Conservation (phyloP, 2,797 vertebrate species). For the Dryobates pubescens region DNA sequence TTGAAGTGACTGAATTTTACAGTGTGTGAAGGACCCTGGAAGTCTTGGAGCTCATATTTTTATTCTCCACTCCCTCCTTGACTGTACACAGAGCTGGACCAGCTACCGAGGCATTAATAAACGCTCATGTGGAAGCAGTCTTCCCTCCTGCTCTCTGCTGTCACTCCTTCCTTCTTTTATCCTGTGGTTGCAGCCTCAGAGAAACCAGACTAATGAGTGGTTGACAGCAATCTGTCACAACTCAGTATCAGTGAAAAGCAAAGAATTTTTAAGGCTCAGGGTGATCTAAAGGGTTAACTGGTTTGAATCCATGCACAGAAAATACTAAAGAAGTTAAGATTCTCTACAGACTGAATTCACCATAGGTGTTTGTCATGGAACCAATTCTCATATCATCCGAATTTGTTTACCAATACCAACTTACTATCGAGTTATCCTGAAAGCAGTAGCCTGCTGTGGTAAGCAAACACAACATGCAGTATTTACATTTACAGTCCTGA, state of each 20-base stretch:
- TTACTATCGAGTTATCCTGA: neutral
- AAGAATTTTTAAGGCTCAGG: neutral
- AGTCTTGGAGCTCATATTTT: neutral
- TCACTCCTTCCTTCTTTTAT: neutral
- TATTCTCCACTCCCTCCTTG: neutral
- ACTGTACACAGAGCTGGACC: neutral
- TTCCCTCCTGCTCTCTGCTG: neutral
- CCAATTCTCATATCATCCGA: neutral
- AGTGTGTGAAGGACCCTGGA: neutral
- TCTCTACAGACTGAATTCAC: neutral
- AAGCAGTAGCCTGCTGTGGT: neutral
- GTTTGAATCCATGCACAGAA: neutral
- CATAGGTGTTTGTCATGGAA: neutral
- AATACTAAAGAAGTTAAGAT: neutral
- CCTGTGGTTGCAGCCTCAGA: neutral
- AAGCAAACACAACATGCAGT: neutral
- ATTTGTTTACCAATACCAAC: neutral
- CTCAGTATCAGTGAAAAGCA: neutral
- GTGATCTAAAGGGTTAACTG: neutral
- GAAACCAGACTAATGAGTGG: neutral
- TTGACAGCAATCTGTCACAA: neutral
- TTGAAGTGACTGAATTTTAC: neutral
- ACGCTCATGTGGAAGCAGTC: neutral
- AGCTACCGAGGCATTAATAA: neutral
- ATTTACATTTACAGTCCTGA: conserved; percentile 7